phyloP scores from a whole-genome alignment of 2,888 invertebrate genomes.

The Epinotia bilunana region DNA sequence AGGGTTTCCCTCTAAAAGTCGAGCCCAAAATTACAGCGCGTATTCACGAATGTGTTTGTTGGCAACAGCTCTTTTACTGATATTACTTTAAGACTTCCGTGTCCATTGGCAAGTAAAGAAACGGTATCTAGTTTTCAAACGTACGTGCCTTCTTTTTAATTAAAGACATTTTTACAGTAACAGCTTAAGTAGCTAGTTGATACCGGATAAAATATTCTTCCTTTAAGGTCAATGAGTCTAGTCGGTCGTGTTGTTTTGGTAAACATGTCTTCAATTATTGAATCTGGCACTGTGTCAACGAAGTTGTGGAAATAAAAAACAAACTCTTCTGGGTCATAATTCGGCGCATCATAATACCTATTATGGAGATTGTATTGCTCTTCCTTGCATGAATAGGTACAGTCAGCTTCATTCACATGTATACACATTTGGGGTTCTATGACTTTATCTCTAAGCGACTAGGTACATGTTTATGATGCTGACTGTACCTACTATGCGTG shows the following conservation, averaged over 20 bases:
- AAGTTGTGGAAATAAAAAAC: not conserved
- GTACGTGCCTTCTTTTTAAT: too few relatives aligned
- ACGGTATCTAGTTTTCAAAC: not conserved
- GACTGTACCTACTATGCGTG: too few relatives aligned
- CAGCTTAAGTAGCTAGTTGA: too few relatives aligned
- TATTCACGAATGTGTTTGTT: constrained; percentile 19
- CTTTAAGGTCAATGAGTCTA: not conserved
- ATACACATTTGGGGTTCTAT: too few relatives aligned
- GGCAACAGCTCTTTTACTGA: not conserved
- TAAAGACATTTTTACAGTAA: too few relatives aligned
- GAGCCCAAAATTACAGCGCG: constrained; percentile 27
- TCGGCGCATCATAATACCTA: not conserved
- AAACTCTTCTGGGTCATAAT: not conserved
- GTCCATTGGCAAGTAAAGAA: not conserved
- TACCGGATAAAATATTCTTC: not conserved
- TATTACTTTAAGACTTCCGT: not conserved
- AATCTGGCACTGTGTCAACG: not conserved
- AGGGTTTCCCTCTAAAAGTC: constrained; percentile 35
- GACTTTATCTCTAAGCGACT: too few relatives aligned
- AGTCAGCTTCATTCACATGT: too few relatives aligned
- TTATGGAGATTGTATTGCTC: not conserved
- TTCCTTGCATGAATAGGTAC: not conserved
- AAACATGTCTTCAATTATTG: not conserved
- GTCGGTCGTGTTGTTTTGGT: not conserved
- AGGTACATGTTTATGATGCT: too few relatives aligned